These are phyloP conservation scores for Salticus scenicus DNA, from an alignment of 2,888 invertebrate species.

Conservation along the genomic window DNA sequence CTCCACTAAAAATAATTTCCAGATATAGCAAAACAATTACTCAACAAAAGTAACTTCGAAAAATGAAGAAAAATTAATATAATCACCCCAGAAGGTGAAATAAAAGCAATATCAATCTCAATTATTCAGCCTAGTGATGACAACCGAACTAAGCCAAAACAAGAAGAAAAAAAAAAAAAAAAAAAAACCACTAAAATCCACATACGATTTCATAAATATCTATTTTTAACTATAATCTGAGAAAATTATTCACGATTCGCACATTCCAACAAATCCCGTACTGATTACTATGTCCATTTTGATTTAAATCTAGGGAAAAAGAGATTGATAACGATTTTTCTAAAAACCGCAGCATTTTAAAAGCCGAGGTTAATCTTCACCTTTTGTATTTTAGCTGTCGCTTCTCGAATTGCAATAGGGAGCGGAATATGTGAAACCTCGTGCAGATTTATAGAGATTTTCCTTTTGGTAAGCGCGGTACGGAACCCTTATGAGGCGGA, in stretches of 20 bases:
- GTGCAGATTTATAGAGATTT: constrained; percentile 11
- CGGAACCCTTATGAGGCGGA: constrained; percentile 17
- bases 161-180: no score
- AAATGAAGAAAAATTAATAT: no score
- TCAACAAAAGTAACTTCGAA: no score
- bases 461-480: constrained; percentile 10
- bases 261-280: background rate
- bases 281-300: constrained; percentile 1
- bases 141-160: no score
- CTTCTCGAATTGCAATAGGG: background rate
- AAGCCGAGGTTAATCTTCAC: background rate
- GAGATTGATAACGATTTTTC: background rate
- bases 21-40: no score
- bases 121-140: no score
- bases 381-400: background rate
- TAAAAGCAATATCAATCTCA: no score
- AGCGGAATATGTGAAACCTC: background rate
- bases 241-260: background rate
- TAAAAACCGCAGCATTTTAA: background rate
- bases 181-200: background rate
- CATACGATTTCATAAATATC: background rate
- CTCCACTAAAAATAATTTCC: no score
- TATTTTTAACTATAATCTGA: background rate
- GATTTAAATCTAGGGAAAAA: background rate
- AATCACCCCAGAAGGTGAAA: no score